Percentiles rank a stretch among this genome's conserved stretches.
These are phyloP conservation scores for Bryconaethiops microstoma DNA, from an alignment of 2,797 vertebrate genomes.

Conservation along the genomic window DNA sequence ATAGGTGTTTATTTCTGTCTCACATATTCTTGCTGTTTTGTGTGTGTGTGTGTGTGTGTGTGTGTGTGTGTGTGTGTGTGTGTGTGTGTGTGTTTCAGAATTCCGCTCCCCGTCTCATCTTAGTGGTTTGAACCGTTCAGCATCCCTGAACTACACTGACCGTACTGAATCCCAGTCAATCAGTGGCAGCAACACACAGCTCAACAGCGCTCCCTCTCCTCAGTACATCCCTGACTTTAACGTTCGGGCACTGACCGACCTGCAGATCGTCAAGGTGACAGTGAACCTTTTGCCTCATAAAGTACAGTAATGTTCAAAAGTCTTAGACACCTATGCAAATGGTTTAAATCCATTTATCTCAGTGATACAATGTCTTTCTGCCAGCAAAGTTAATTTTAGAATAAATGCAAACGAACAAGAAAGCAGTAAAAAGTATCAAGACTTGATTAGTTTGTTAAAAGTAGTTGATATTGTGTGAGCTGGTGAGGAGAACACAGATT, in stretches of 20 bases:
- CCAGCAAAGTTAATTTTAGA: too few species aligned
- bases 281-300: not conserved
- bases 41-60: too few species aligned
- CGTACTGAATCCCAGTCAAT: conserved; percentile 74
- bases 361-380: too few species aligned
- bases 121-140: conserved; percentile 84
- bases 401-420: too few species aligned
- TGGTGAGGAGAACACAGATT: too few species aligned
- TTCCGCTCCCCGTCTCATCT: conserved; percentile 85
- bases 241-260: conserved; percentile 87
- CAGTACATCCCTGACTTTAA: conserved; percentile 92
- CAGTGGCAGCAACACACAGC: conserved; percentile 84
- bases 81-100: conserved; percentile 71
- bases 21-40: not conserved
- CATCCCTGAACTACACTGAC: conserved; percentile 84
- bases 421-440: too few species aligned
- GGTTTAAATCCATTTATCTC: too few species aligned
- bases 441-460: too few species aligned
- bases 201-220: conserved; percentile 70
- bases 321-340: too few species aligned
- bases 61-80: not conserved
- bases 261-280: conserved; percentile 91
- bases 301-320: not conserved
- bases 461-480: too few species aligned
- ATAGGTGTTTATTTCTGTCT: not conserved